Evolutionary conservation across 2,888 invertebrate genomes (phyloP).

Genomic region (Protonemura montana): DNA sequence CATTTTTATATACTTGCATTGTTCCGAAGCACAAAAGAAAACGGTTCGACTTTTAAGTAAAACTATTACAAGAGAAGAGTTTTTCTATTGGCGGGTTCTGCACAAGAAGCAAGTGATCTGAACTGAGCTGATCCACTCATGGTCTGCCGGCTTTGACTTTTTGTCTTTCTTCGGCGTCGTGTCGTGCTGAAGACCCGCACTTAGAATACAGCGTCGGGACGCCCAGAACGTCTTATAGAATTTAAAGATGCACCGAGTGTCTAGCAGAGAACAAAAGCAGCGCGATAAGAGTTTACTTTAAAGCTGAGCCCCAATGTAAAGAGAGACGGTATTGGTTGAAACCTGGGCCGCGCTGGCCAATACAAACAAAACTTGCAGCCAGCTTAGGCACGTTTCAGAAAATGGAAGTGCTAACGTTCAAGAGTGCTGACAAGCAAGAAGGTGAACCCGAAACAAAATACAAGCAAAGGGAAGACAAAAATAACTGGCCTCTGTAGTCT

Average conservation of each 20-base stretch:
- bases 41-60: slow-evolving; percentile 27
- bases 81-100: neutral
- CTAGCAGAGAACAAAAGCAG: neutral
- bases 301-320: slow-evolving; percentile 16
- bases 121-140: neutral
- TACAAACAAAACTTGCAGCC: slow-evolving; percentile 28
- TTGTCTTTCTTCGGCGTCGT: neutral
- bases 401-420: slow-evolving; percentile 17
- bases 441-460: neutral
- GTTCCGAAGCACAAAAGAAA: slow-evolving; percentile 16
- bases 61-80: neutral
- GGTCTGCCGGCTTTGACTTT: neutral
- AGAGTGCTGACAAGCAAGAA: slow-evolving; percentile 19
- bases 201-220: slow-evolving; percentile 18
- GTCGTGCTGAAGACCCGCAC: neutral
- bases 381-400: neutral
- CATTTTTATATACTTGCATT: slow-evolving; percentile 31
- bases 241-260: slow-evolving; percentile 29
- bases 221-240: neutral
- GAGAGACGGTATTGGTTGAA: slow-evolving; percentile 24
- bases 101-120: neutral
- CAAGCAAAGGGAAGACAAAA: neutral
- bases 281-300: slow-evolving; percentile 33
- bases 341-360: slow-evolving; percentile 18
- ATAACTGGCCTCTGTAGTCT: neutral